These are phyloP conservation scores for Perca schrenkii DNA, from an alignment of 2,113 vertebrate genomes.

Conservation along the genomic window DNA sequence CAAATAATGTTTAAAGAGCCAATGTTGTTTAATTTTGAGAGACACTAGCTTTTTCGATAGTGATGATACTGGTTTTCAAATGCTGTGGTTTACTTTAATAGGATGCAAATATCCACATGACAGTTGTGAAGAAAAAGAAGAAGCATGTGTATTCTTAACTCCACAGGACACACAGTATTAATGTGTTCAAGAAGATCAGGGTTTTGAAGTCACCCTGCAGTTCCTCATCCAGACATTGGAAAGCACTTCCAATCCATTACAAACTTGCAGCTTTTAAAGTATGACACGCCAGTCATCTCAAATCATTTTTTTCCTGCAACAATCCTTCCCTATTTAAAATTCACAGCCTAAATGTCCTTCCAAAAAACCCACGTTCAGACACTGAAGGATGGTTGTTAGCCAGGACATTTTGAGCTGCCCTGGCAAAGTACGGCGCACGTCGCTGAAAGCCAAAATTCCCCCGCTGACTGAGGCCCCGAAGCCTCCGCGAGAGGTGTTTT, in stretches of 20 bases:
- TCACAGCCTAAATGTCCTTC: conserved; percentile 58
- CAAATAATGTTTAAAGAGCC: background rate
- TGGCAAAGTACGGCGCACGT: conserved; percentile 36
- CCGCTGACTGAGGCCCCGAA: conserved; percentile 47
- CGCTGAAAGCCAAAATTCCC: conserved; percentile 58
- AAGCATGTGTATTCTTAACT: background rate
- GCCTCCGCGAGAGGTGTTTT: conserved; percentile 58
- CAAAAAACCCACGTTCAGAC: conserved; percentile 62
- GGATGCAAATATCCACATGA: background rate
- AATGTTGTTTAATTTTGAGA: background rate
- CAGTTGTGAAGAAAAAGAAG: background rate
- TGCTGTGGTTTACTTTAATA: background rate
- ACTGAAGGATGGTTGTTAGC: conserved; percentile 64
- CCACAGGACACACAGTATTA: background rate
- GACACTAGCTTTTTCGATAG: background rate
- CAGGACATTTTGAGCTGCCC: conserved; percentile 69
- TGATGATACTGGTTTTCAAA: background rate
- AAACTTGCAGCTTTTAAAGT: conserved; percentile 32
- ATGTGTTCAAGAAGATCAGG: conserved; percentile 28
- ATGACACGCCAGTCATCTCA: conserved; percentile 39
- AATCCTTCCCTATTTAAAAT: conserved; percentile 62
- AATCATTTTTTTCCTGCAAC: conserved; percentile 36
- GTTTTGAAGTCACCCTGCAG: conserved; percentile 13
- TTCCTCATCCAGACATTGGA: conserved; percentile 26
- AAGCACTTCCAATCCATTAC: conserved; percentile 18